Evolutionary conservation across 2,797 vertebrate species (phyloP), one percentile per base, ranked within the genome.

Genomic region (Triplophysa yarkandensis): DNA sequence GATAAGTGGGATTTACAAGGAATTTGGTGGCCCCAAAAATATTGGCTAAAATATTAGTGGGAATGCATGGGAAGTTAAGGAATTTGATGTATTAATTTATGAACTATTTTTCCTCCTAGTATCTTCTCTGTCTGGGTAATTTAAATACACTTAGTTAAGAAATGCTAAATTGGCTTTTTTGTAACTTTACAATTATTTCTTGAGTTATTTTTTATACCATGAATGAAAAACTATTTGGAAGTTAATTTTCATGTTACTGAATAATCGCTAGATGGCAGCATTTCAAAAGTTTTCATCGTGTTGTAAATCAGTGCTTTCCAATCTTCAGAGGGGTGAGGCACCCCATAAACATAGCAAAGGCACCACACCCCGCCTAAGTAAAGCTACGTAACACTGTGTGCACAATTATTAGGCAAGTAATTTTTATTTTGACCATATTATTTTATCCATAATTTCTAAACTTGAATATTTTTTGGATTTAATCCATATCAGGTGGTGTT

Each of bases 211-310:
- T 34, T 39, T 3, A 14, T 39, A 39, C n/a, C 36, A 39, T 39
- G 36, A 11, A 39, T 39, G 1, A 39, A 36, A 13, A 13, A 3
- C 1, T n/a, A n/a, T 25, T 25, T 4, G 4, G 54, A 1, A 19
- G 6, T 16, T 39, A 1, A 27, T 32, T 65, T 34, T 65, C 6
- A 28, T 73, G 64, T 8, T 36, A n/a, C 44, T 65, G 3, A 54
- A 17, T 32, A 55, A 23, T 73, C 27, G 5, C 71, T 65, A 73
- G 71, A 44, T 65, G 71, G 71, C 61, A 65, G 71, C 36, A 65
- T 55, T 73, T 64, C 48, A 54, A 6, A 8, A 60, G 16, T 62
- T 10, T n/a, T n/a, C n/a, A n/a, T n/a, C n/a, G n/a, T n/a, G n/a
- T n/a, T n/a, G n/a, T n/a, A n/a, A n/a, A n/a, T n/a, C n/a, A n/a